Base-by-base conservation (phyloP, 2,888 invertebrate species). In the Chrysolina americana region DNA sequence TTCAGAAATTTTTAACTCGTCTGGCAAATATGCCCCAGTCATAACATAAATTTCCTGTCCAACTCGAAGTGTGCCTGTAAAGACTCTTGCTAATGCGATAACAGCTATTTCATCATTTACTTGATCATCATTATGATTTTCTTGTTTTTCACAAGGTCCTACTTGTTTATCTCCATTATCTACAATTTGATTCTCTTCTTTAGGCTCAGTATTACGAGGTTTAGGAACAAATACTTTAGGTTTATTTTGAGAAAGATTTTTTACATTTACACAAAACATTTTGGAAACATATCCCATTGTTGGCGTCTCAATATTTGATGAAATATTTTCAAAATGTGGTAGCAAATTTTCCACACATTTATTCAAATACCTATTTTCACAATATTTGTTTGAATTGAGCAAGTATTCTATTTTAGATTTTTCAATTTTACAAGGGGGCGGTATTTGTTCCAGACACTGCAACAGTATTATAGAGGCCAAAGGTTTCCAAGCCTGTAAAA, bases 51-150 rank as follows among this genome's bases (percentile, higher is more conserved):
- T 88, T 83, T 92, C 92, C 83, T 94, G 92, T 9, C 96, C 97
- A 81, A 90, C 91, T 79, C 87, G 92, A 47, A 98, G 87, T 70
- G 91, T 94, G 2, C 99, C 98, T 86, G 97, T 97, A 87, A 96
- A 98, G 47, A 99, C 92, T 84, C 98, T 91, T 19, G 97, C 97
- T 89, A 99, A 96, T 0, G 97, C 98, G 78, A 99, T 91, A 85
- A 98, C 95, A 56, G 92, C 92, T 76, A 93, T 91, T 64, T 81
- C 81, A 66, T 77, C 75, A 65, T 85, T 85, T 28, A 84, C 79
- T 53, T 89, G 87, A 77, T 82, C 82, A 17, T 28, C 48, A 53
- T 81, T 81, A 63, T 80, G 41, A 63, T 71, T 36, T 64, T 72
- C 88, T 87, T 79, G 74, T 70, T 79, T 77, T n/a, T 77, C 71